Conservation (phyloP, 37 sponge, comb jelly and placozoan species). For the Axinella damicornis region DNA sequence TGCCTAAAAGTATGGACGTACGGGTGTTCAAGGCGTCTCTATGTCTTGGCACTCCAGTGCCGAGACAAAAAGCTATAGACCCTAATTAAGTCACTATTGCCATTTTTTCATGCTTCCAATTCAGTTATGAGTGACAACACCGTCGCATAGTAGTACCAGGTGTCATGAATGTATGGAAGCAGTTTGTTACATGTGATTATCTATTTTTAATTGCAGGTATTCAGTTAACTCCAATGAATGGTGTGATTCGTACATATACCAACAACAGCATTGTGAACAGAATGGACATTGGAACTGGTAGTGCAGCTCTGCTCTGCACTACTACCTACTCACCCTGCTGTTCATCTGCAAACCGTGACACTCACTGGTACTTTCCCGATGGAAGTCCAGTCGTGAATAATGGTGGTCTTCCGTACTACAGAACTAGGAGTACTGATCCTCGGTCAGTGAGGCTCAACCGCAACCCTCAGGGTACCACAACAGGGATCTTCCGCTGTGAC, state of each 20-base stretch:
- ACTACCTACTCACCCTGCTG: neutral
- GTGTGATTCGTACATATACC: neutral
- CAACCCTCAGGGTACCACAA: neutral
- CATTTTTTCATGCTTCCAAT: no score
- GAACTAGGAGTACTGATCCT: neutral
- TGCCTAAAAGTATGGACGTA: no score
- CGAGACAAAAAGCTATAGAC: no score
- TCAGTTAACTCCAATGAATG: no score
- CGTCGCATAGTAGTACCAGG: no score
- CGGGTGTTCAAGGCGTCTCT: no score
- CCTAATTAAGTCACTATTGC: no score
- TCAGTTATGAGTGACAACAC: no score
- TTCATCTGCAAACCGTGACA: neutral
- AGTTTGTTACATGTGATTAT: no score
- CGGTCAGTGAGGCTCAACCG: neutral
- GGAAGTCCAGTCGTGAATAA: neutral
- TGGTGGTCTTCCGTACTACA: neutral
- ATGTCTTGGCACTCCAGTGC: no score
- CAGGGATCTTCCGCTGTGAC: conserved; percentile 37
- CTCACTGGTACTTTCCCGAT: neutral
- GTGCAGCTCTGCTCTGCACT: conserved; percentile 25
- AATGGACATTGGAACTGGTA: conserved; percentile 19
- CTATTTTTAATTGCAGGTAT: no score
- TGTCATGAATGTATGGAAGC: no score
- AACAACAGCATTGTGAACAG: conserved; percentile 32